phyloP scores from a whole-genome alignment of 2,888 invertebrate genomes.

The Ochropleura leucogaster region DNA sequence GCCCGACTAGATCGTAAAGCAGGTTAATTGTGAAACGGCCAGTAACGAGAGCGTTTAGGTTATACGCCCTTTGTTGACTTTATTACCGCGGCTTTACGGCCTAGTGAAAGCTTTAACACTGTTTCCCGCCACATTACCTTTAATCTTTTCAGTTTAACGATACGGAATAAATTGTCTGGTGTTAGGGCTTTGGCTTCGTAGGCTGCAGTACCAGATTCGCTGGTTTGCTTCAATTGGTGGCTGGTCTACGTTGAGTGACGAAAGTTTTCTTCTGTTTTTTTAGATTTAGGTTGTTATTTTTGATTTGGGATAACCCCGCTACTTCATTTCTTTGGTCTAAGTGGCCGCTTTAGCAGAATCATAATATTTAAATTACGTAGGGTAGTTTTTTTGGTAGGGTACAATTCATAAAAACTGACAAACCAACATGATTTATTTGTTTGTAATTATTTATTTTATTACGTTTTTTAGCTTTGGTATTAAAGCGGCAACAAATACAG shows the following conservation, averaged over 20 bases:
- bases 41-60: constrained; percentile 62
- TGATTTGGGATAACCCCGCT: neutral
- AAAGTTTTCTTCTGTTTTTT: neutral
- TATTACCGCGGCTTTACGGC: constrained; percentile 67
- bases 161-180: constrained; percentile 48
- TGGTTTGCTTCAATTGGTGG: neutral
- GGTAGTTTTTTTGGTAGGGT: no score
- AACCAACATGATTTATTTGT: no score
- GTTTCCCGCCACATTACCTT: constrained; percentile 62
- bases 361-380: no score
- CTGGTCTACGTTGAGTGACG: neutral
- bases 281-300: neutral
- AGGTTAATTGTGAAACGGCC: constrained; percentile 67
- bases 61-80: constrained; percentile 70
- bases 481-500: no score
- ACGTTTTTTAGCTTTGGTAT: no score
- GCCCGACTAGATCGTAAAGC: constrained; percentile 62
- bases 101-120: constrained; percentile 61
- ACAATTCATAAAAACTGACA: no score
- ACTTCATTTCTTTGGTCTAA: neutral
- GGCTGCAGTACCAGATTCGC: neutral
- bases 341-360: no score
- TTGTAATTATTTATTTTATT: no score
- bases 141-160: constrained; percentile 63
- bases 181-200: constrained; percentile 14